phyloP scores from a whole-genome alignment of 1,140 invertebrate species.

The Bombus superbus region DNA sequence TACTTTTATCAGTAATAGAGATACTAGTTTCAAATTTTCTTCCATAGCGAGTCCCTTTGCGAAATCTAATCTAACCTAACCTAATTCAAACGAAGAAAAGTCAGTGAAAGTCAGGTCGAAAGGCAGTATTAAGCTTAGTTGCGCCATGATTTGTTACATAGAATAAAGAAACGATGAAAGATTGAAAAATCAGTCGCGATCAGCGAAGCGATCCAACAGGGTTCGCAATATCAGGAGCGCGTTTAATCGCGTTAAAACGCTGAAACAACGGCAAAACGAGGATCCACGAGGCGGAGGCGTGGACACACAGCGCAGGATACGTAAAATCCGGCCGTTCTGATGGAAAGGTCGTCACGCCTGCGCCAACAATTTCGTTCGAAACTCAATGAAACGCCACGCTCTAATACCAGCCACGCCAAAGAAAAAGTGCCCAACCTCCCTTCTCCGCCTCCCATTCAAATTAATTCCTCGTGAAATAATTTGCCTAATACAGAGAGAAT shows the following conservation, averaged over 20 bases:
- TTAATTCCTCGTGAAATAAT: conserved; percentile 28
- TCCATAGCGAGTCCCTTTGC: background rate
- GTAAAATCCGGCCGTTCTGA: conserved; percentile 13
- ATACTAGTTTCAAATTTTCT: background rate
- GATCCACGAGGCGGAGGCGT: conserved; percentile 11
- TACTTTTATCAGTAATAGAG: background rate
- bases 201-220: background rate
- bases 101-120: background rate
- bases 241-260: conserved; percentile 3
- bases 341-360: conserved; percentile 24
- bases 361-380: conserved; percentile 22
- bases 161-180: background rate
- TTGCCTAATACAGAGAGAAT: background rate
- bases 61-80: background rate
- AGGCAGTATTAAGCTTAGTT: background rate
- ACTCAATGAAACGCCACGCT: conserved; percentile 36
- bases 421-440: conserved; percentile 10
- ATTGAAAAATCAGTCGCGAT: background rate
- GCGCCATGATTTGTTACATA: background rate
- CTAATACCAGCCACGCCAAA: background rate
- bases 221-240: background rate
- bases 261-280: background rate
- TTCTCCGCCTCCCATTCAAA: background rate
- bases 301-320: background rate
- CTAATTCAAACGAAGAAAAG: background rate